Evolutionary conservation across 2,113 vertebrate species (phyloP).

Genomic region (Desmodus rotundus): DNA sequence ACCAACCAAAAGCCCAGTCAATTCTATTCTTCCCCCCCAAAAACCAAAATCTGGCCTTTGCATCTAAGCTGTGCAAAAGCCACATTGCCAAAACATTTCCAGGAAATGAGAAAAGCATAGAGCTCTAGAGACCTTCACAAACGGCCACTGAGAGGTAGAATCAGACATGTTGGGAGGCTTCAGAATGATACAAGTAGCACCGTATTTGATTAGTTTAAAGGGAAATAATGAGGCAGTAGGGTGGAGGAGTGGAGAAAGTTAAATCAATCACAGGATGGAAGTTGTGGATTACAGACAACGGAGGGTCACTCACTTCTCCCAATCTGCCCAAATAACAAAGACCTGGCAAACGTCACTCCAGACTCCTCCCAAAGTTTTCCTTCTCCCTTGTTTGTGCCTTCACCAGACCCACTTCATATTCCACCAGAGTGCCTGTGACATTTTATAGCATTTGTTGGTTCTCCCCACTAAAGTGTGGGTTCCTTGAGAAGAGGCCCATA

Average conservation of each 20-base stretch:
- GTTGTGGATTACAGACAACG: accelerated
- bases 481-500: background rate
- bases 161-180: background rate
- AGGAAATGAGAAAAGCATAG: slow-evolving; percentile 58
- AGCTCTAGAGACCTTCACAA: slow-evolving; percentile 36
- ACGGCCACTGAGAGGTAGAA: background rate
- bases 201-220: background rate
- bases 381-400: background rate
- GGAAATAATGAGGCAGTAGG: background rate
- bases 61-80: slow-evolving; percentile 72
- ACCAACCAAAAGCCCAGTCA: slow-evolving; percentile 28
- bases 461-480: background rate
- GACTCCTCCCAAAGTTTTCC: background rate
- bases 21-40: slow-evolving; percentile 42
- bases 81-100: slow-evolving; percentile 71
- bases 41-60: slow-evolving; percentile 70
- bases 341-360: background rate
- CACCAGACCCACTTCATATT: background rate
- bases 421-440: background rate
- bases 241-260: too few species aligned
- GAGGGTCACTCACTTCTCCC: background rate
- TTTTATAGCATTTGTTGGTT: background rate
- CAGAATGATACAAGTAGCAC: background rate
- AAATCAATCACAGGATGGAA: background rate
- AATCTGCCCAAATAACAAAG: background rate